Evolutionary conservation across 2,888 invertebrate genomes (phyloP).

Genomic region (Patella pellucida): DNA sequence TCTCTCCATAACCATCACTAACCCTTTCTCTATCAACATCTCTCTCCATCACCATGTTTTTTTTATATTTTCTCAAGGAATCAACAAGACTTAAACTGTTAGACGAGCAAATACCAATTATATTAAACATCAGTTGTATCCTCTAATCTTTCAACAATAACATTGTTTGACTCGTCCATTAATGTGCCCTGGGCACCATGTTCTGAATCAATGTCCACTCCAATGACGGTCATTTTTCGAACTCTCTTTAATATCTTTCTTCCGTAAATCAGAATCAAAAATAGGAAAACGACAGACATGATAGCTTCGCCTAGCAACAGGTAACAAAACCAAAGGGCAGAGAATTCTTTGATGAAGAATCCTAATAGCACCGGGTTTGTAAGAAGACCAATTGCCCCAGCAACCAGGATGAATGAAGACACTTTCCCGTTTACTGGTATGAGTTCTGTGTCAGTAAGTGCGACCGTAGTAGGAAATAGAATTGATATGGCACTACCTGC

Average conservation of each 20-base stretch:
- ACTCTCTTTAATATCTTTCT: background rate
- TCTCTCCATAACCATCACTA: too few relatives aligned
- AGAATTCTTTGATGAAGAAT: background rate
- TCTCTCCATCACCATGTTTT: too few relatives aligned
- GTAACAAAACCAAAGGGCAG: constrained; percentile 2
- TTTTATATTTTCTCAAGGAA: too few relatives aligned
- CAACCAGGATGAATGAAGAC: background rate
- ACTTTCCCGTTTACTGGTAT: background rate
- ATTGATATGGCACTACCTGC: background rate
- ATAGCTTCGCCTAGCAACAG: background rate
- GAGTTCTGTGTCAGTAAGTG: background rate
- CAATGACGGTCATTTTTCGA: background rate
- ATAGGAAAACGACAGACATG: background rate
- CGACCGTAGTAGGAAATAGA: background rate
- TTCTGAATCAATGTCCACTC: too few relatives aligned
- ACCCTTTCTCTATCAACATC: too few relatives aligned
- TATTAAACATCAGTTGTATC: too few relatives aligned
- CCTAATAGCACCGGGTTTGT: background rate
- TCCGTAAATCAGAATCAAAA: background rate
- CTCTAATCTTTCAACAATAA: too few relatives aligned
- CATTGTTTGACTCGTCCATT: too few relatives aligned
- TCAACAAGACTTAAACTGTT: too few relatives aligned
- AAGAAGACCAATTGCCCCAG: background rate
- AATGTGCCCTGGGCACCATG: too few relatives aligned
- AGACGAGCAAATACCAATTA: too few relatives aligned